phyloP scores from a whole-genome alignment of 1,140 invertebrate genomes.

The Drosophila kurseongensis region DNA sequence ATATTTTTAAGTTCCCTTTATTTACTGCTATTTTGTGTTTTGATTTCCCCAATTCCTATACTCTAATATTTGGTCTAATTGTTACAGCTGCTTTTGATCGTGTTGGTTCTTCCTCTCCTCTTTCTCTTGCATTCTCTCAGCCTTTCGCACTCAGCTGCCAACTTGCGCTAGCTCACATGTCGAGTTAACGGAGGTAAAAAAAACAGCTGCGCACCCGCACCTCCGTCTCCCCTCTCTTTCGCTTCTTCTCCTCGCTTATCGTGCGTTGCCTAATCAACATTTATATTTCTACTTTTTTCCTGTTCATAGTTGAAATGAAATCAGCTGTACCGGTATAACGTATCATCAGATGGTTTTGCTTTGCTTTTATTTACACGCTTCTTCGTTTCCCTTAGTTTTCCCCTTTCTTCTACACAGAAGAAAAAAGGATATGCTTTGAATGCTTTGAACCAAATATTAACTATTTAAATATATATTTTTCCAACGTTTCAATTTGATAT shows the following conservation, averaged over 20 bases:
- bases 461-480: too few species aligned
- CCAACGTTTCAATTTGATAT: too few species aligned
- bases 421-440: background rate
- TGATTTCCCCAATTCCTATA: background rate
- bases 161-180: slow-evolving; percentile 43
- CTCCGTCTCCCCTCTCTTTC: slow-evolving; percentile 2
- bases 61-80: slow-evolving; percentile 21
- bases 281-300: slow-evolving; percentile 23
- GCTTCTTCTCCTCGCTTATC: slow-evolving; percentile 45
- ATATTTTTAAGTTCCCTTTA: too few species aligned
- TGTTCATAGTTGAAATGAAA: slow-evolving; percentile 64
- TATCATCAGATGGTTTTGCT: slow-evolving; percentile 71
- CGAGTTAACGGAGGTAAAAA: slow-evolving; percentile 22
- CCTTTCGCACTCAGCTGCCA: slow-evolving; percentile 19
- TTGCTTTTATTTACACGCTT: slow-evolving; percentile 27
- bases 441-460: too few species aligned
- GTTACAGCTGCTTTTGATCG: slow-evolving; percentile 51
- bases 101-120: slow-evolving; percentile 4
- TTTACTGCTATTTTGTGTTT: background rate
- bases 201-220: slow-evolving; percentile 58
- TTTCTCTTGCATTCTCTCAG: background rate
- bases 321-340: slow-evolving; percentile 78
- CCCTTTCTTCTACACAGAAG: slow-evolving; percentile 26
- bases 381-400: background rate
- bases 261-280: slow-evolving; percentile 65